These are phyloP conservation scores for Callithrix jacchus DNA, from an alignment of 2,113 vertebrate genomes.

Conservation along the genomic window DNA sequence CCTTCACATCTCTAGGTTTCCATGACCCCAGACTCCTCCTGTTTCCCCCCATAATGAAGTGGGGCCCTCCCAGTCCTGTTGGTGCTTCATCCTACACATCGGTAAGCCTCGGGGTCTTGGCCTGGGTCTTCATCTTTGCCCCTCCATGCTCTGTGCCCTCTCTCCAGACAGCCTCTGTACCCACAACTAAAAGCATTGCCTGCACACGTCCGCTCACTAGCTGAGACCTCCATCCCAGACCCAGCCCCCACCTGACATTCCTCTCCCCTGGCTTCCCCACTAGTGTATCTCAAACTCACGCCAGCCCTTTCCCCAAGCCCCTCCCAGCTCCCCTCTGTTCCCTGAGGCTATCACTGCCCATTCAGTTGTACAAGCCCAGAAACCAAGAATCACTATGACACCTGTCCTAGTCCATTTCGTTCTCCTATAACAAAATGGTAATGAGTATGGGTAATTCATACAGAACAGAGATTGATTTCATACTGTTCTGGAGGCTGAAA, in stretches of 20 bases:
- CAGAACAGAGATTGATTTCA: background rate
- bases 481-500: background rate
- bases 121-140: background rate
- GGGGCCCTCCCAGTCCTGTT: rapidly evolving
- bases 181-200: background rate
- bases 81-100: rapidly evolving
- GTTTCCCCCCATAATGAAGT: rapidly evolving
- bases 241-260: rapidly evolving
- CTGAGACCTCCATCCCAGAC: background rate
- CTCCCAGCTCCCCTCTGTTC: background rate
- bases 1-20: too few species aligned
- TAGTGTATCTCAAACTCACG: rapidly evolving
- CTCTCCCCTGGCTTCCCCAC: rapidly evolving
- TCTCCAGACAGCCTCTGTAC: background rate
- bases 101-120: rapidly evolving
- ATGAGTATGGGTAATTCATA: background rate
- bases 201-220: rapidly evolving
- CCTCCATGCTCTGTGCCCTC: rapidly evolving
- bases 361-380: rapidly evolving
- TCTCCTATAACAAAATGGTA: background rate
- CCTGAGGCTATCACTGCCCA: rapidly evolving
- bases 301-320: rapidly evolving
- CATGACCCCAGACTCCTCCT: background rate
- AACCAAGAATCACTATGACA: background rate
- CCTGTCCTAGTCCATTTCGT: background rate